These are phyloP conservation scores for Staurois parvus DNA, from an alignment of 2,797 vertebrate species.

Conservation along the genomic window DNA sequence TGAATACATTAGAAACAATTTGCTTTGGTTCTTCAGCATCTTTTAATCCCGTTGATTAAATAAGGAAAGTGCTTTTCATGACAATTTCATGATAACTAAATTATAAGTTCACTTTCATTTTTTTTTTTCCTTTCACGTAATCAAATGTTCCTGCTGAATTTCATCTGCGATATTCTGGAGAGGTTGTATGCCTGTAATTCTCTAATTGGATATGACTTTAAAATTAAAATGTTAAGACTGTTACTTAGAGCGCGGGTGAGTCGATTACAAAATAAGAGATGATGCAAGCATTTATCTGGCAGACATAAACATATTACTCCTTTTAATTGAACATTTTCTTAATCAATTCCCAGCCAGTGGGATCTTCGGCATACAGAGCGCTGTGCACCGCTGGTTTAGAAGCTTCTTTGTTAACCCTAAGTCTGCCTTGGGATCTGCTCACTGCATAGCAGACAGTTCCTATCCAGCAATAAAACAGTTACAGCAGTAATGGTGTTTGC, in stretches of 20 bases:
- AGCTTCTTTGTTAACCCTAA: slow-evolving; percentile 38
- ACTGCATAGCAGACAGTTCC: not conserved
- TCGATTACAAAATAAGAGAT: slow-evolving; percentile 73
- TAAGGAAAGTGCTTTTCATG: slow-evolving; percentile 49
- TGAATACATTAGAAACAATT: slow-evolving; percentile 28
- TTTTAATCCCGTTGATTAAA: slow-evolving; percentile 40
- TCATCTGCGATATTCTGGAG: slow-evolving; percentile 61
- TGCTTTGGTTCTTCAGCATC: slow-evolving; percentile 26
- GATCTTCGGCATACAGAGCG: slow-evolving; percentile 21
- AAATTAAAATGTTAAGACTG: slow-evolving; percentile 72
- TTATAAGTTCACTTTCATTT: slow-evolving; percentile 56
- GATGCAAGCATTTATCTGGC: slow-evolving; percentile 71
- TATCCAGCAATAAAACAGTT: slow-evolving; percentile 2
- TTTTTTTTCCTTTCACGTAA: slow-evolving; percentile 64
- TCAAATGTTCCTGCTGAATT: slow-evolving; percentile 68
- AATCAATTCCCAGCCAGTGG: slow-evolving; percentile 42
- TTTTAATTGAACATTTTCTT: slow-evolving; percentile 62
- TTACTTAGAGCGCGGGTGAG: slow-evolving; percentile 71
- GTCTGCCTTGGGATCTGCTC: not conserved
- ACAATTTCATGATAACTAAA: slow-evolving; percentile 59
- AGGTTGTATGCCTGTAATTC: slow-evolving; percentile 66
- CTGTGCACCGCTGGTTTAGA: slow-evolving; percentile 18
- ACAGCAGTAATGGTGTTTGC: not conserved
- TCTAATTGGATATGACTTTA: slow-evolving; percentile 62
- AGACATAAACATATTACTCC: slow-evolving; percentile 59